These are phyloP conservation scores for Hirtodrosophila cameraria DNA, from an alignment of 2,888 invertebrate species.

Conservation along the genomic window DNA sequence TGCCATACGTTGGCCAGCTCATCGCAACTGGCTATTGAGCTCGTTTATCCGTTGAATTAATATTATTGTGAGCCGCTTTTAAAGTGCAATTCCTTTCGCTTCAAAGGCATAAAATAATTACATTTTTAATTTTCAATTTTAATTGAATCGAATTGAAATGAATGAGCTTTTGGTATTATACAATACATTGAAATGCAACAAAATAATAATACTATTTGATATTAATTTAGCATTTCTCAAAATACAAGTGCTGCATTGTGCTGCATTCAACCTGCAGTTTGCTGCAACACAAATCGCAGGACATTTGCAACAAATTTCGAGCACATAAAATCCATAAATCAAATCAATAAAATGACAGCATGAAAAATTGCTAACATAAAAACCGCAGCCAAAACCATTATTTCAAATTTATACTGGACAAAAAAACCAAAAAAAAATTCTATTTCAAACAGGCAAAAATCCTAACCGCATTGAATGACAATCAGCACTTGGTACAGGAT, in stretches of 20 bases:
- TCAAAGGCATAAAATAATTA: neutral
- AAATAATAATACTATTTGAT: neutral
- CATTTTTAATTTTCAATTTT: constrained; percentile 28
- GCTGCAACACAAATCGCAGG: constrained; percentile 15
- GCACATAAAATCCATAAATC: constrained; percentile 64
- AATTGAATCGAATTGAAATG: constrained; percentile 26
- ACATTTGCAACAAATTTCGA: constrained; percentile 55
- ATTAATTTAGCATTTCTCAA: neutral
- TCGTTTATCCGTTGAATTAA: no score
- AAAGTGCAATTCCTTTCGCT: neutral
- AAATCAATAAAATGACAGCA: constrained; percentile 71
- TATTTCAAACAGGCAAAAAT: constrained; percentile 32
- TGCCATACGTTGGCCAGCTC: constrained; percentile 12
- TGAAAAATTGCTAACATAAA: constrained; percentile 65
- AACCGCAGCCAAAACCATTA: constrained; percentile 60
- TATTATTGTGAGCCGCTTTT: no score
- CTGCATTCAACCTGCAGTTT: constrained; percentile 15
- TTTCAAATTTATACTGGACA: constrained; percentile 37
- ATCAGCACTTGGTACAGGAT: constrained; percentile 23
- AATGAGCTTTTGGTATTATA: constrained; percentile 11
- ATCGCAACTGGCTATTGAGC: constrained; percentile 9
- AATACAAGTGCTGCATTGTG: constrained; percentile 20
- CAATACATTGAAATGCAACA: neutral
- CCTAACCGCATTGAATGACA: constrained; percentile 39
- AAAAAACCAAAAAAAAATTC: constrained; percentile 11